Percentiles rank a stretch among this genome's conserved stretches.
These are phyloP conservation scores for Okapia johnstoni DNA, from an alignment of 2,113 vertebrate genomes.

Conservation along the genomic window DNA sequence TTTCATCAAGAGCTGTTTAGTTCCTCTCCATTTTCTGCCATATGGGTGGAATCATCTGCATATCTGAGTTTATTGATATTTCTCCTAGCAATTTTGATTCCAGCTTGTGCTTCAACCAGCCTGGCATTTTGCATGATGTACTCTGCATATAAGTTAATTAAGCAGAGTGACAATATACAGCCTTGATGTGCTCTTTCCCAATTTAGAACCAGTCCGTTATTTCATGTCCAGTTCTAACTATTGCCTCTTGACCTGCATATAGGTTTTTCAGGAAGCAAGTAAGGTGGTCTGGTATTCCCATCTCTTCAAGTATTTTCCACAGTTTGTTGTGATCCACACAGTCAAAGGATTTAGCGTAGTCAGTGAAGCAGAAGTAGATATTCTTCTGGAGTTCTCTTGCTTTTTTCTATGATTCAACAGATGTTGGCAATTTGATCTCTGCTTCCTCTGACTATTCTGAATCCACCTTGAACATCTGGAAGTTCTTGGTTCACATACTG, in stretches of 20 bases:
- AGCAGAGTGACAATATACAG: background rate
- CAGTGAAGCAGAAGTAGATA: background rate
- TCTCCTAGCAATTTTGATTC: background rate
- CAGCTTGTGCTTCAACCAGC: background rate
- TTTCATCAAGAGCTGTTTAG: background rate
- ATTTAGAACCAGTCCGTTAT: background rate
- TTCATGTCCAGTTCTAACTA: background rate
- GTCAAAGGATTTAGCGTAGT: background rate
- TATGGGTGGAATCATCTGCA: background rate
- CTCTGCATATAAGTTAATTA: background rate
- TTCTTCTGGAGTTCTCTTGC: background rate
- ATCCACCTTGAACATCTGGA: background rate
- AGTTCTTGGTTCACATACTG: fast-evolving
- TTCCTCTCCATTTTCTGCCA: background rate
- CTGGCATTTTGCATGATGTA: background rate
- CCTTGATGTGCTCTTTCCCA: background rate
- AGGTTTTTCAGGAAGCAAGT: background rate
- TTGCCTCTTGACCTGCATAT: background rate
- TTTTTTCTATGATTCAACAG: background rate
- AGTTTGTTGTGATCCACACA: background rate
- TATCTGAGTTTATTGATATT: background rate
- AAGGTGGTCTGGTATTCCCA: background rate
- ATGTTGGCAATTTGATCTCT: background rate
- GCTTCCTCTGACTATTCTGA: background rate
- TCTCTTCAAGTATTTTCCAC: background rate